Conservation (phyloP, 2,888 invertebrate genomes). For the Cryptophagus acutangulus region DNA sequence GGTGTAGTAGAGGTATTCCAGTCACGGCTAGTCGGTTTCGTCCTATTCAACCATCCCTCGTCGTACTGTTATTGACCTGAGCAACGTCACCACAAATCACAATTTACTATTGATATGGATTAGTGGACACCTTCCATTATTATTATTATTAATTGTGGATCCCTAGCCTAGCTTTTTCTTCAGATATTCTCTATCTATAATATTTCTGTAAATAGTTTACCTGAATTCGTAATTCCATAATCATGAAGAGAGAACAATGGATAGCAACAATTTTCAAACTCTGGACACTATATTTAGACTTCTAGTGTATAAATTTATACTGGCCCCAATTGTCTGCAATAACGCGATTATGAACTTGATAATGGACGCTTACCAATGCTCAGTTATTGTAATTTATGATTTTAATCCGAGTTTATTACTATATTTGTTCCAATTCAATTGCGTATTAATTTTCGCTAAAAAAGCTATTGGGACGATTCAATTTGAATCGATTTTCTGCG, state of each 20-base stretch:
- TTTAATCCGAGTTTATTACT: constrained; percentile 13
- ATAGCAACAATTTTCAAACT: background rate
- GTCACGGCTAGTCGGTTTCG: constrained; percentile 32
- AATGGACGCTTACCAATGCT: constrained; percentile 23
- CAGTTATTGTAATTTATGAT: constrained; percentile 24
- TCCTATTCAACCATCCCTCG: constrained; percentile 24
- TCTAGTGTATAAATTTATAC: constrained; percentile 26
- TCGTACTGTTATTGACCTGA: constrained; percentile 35
- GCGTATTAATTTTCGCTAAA: too few species aligned
- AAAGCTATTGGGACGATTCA: too few species aligned
- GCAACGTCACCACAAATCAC: constrained; percentile 39
- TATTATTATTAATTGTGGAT: too few species aligned
- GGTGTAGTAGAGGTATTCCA: constrained; percentile 28
- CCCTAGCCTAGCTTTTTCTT: too few species aligned
- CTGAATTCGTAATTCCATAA: too few species aligned
- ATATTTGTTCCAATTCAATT: constrained; percentile 3
- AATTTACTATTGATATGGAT: constrained; percentile 31
- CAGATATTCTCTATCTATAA: too few species aligned
- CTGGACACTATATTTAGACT: background rate
- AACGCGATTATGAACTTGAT: constrained; percentile 28
- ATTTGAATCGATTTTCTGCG: too few species aligned
- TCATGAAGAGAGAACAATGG: too few species aligned
- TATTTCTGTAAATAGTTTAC: too few species aligned
- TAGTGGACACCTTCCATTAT: background rate
- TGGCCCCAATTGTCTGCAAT: constrained; percentile 26